Evolutionary conservation across 2,888 invertebrate species (phyloP).

Genomic region (Drosophila lacicola): DNA sequence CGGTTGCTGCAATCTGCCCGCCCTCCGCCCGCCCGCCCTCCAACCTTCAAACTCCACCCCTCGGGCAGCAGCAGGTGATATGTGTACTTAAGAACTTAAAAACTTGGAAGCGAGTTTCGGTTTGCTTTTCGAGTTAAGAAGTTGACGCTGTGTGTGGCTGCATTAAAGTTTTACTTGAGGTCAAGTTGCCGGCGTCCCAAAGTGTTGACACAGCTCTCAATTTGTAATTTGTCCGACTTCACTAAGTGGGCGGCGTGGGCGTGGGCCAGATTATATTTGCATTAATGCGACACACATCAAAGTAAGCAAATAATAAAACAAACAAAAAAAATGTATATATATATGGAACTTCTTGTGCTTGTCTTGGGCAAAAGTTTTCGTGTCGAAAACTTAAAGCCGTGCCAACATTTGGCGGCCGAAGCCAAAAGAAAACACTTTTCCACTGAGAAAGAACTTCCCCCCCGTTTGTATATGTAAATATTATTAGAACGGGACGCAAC

Average conservation of each 20-base stretch:
- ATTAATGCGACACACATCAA: constrained; percentile 63
- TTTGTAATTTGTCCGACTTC: constrained; percentile 65
- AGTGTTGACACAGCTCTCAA: constrained; percentile 66
- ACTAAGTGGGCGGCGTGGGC: constrained; percentile 6
- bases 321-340: constrained; percentile 1
- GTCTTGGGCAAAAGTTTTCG: constrained; percentile 31
- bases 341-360: constrained; percentile 32
- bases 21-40: not conserved
- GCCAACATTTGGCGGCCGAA: constrained; percentile 40
- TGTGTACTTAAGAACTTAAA: constrained; percentile 70
- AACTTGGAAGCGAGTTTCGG: constrained; percentile 62
- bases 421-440: constrained; percentile 31
- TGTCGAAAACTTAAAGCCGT: constrained; percentile 55
- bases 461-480: constrained; percentile 57
- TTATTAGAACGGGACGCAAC: constrained; percentile 41
- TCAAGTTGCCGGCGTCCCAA: constrained; percentile 38
- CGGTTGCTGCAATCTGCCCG: constrained; percentile 32
- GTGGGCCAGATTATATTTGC: constrained; percentile 59
- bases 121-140: constrained; percentile 48
- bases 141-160: constrained; percentile 61
- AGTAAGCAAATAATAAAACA: constrained; percentile 24
- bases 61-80: constrained; percentile 55
- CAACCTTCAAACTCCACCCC: not conserved
- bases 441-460: constrained; percentile 37
- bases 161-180: constrained; percentile 63